A percentile compares a stretch with the other conserved stretches of the same genome.
Evolutionary conservation across 2,113 vertebrate species (phyloP).

Genomic region (Propithecus coquereli): DNA sequence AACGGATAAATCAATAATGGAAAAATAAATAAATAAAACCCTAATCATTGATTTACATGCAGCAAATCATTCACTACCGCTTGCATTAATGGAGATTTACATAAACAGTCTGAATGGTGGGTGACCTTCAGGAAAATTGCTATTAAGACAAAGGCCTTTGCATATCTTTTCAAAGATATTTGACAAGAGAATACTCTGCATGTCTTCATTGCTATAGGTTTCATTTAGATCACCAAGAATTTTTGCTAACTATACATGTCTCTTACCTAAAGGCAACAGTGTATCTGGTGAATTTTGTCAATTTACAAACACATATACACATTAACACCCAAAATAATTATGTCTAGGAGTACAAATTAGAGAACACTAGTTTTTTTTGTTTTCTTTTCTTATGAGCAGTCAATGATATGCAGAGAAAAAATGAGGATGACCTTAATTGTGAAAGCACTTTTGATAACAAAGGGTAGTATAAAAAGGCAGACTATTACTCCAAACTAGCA

Average conservation of each 20-base stretch:
- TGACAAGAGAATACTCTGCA: not conserved
- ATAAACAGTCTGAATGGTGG: slow-evolving; percentile 43
- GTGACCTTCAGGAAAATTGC: slow-evolving; percentile 65
- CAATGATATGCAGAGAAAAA: not conserved
- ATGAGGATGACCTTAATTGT: not conserved
- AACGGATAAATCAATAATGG: slow-evolving; percentile 57
- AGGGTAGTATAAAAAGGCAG: not conserved
- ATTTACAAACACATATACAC: not conserved
- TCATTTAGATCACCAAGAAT: slow-evolving; percentile 28
- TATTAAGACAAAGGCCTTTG: slow-evolving; percentile 43
- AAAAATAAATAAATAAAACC: not conserved
- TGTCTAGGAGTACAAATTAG: not conserved
- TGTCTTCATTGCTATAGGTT: not conserved
- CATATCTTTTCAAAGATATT: not conserved
- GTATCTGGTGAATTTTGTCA: slow-evolving; percentile 22
- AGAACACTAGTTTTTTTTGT: slow-evolving; percentile 25
- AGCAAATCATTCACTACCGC: slow-evolving; percentile 56
- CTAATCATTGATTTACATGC: slow-evolving; percentile 30
- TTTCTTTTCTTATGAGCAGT: not conserved
- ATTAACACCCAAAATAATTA: slow-evolving; percentile 34
- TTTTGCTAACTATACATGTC: not conserved
- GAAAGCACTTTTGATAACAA: not conserved
- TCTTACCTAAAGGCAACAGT: not conserved
- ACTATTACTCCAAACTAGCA: not conserved
- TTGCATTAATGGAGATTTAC: slow-evolving; percentile 44